Evolutionary conservation across 2,888 invertebrate genomes (phyloP), one percentile per base, ranked within the genome.

Genomic region (Stenolophus ochropezus): DNA sequence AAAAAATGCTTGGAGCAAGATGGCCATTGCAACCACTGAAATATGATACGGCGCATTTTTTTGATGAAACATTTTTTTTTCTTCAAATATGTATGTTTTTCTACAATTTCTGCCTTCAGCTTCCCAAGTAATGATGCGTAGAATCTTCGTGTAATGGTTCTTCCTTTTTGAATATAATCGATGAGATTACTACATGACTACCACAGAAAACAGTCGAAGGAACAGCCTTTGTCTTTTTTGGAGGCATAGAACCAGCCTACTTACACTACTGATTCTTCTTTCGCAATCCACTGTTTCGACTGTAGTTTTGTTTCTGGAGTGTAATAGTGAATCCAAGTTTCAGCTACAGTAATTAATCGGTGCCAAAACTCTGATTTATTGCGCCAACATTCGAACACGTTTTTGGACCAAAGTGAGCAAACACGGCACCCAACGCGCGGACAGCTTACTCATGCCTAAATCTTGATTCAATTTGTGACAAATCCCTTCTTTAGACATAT

Each of bases 381-480:
- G 79, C 61, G 65, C 49, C 33, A 21, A 82, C 53, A 83, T 56
- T 81, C 61, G 73, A 78, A 82, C 82, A 76, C 56, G 82, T 73
- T 83, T 83, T 81, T 83, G 82, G 75, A 74, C 61, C 18, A 83
- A 75, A n/a, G 18, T 82, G 77, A 84, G n/a, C n/a, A n/a, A n/a
- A n/a, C n/a, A n/a, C n/a, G n/a, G n/a, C n/a, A n/a, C n/a, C n/a
- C n/a, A n/a, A 75, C 74, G 82, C 80, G 82, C 83, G 82, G 76
- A 83, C 69, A 84, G 83, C 80, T 84, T 84, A 83, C 81, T 83
- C 82, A 83, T 84, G 80, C 53, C 81, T 83, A 84, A 51, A 69
- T 78, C 21, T 78, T 78, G 69, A 78, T 74, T 6, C 18, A 78
- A 73, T 82, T 61, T 81, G 82, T 65, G 61, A 82, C 61, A 80